phyloP scores from a whole-genome alignment of 2,113 vertebrate genomes.

The Larimichthys crocea region DNA sequence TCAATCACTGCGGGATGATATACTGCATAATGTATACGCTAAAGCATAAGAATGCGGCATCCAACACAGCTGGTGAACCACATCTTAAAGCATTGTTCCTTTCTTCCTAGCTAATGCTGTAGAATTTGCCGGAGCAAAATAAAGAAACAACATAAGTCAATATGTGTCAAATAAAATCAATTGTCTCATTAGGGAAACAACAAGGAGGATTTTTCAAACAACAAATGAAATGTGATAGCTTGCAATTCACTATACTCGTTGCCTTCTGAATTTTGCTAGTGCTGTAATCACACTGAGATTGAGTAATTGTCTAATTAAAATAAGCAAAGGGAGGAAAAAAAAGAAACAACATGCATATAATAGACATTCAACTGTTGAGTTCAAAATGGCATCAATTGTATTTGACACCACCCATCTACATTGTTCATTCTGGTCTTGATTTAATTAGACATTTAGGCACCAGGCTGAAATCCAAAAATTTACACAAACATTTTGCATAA shows the following conservation, averaged over 20 bases:
- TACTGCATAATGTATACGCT: slow-evolving; percentile 50
- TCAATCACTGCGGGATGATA: slow-evolving; percentile 50
- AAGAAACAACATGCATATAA: slow-evolving; percentile 3
- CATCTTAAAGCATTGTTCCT: slow-evolving; percentile 28
- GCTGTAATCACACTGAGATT: slow-evolving; percentile 29
- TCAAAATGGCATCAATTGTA: background rate
- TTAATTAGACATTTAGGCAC: background rate
- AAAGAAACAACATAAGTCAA: slow-evolving; percentile 65
- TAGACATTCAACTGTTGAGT: background rate
- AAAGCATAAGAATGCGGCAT: slow-evolving; percentile 46
- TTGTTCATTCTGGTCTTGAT: background rate
- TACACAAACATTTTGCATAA: background rate
- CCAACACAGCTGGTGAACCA: slow-evolving; percentile 47
- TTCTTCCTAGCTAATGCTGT: slow-evolving; percentile 10
- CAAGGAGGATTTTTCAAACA: slow-evolving; percentile 45
- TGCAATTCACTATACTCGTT: slow-evolving; percentile 24
- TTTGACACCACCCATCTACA: background rate
- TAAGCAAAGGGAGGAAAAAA: slow-evolving; percentile 12
- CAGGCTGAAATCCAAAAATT: background rate
- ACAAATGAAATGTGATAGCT: slow-evolving; percentile 46
- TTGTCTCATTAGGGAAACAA: slow-evolving; percentile 61
- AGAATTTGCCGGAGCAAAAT: slow-evolving; percentile 54
- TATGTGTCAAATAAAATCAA: slow-evolving; percentile 71
- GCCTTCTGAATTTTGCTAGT: slow-evolving; percentile 28
- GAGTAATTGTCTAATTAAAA: slow-evolving; percentile 49